Percentiles rank a stretch among this genome's conserved stretches.
Conservation (phyloP, 53 echinoderm and acorn worm species). For the Luidia sarsii region DNA sequence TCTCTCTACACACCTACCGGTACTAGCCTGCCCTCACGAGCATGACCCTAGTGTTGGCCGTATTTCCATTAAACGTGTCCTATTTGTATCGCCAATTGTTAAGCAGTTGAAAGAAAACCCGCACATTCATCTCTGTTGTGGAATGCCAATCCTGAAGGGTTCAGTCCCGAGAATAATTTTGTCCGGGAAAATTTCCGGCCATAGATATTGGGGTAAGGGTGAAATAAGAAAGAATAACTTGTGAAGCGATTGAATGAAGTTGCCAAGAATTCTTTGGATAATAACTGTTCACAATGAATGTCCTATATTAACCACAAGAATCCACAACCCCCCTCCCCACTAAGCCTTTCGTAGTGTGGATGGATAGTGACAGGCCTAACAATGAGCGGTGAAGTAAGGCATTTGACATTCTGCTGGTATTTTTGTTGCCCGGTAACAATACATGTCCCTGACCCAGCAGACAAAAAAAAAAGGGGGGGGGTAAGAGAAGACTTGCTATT, state of each 20-base stretch:
- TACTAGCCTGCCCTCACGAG: too few relatives aligned
- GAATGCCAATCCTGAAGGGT: too few relatives aligned
- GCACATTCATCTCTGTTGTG: too few relatives aligned
- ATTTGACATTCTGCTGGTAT: too few relatives aligned
- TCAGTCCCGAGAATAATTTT: too few relatives aligned
- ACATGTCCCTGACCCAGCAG: conserved; percentile 12
- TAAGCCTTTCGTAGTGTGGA: background rate
- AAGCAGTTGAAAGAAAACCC: too few relatives aligned
- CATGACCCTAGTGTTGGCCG: too few relatives aligned
- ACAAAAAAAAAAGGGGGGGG: too few relatives aligned
- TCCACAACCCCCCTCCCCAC: background rate
- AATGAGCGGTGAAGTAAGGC: background rate
- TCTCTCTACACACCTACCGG: too few relatives aligned
- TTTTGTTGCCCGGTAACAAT: conserved; percentile 19
- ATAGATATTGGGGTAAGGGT: background rate
- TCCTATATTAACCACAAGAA: conserved; percentile 19
- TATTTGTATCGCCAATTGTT: too few relatives aligned
- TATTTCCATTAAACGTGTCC: too few relatives aligned
- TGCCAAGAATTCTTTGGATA: background rate
- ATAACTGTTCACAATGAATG: background rate
- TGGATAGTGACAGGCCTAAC: background rate
- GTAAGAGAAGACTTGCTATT: too few relatives aligned
- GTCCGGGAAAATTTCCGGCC: background rate
- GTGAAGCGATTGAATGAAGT: conserved; percentile 7
- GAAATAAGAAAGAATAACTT: background rate